These are phyloP conservation scores for Lepisosteus oculatus DNA, from an alignment of 2,113 vertebrate species.

Conservation along the genomic window DNA sequence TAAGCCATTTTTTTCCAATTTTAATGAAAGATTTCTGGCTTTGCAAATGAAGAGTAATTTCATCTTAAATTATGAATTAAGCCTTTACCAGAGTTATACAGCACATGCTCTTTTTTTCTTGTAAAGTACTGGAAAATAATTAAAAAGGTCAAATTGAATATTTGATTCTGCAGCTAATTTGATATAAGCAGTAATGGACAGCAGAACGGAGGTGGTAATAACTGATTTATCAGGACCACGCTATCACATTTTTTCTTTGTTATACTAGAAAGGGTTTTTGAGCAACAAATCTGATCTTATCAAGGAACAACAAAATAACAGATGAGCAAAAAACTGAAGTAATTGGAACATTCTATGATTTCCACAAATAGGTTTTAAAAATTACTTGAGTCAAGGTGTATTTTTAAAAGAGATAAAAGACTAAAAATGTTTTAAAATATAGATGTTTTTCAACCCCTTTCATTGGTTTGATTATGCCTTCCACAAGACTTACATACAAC, in stretches of 20 bases:
- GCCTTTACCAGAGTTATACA: background rate
- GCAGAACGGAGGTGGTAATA: too few species aligned
- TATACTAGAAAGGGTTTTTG: too few species aligned
- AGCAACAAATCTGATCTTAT: too few species aligned
- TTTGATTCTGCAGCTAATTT: background rate
- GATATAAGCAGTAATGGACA: background rate
- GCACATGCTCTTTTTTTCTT: background rate
- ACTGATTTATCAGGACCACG: too few species aligned
- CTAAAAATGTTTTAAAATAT: background rate
- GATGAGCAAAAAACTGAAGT: too few species aligned
- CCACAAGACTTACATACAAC: slow-evolving; percentile 27
- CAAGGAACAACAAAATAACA: too few species aligned
- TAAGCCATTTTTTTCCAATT: background rate
- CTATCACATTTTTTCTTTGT: too few species aligned
- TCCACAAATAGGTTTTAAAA: too few species aligned
- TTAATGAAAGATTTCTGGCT: background rate
- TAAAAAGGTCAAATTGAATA: background rate
- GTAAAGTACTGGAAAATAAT: background rate
- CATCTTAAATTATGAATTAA: background rate
- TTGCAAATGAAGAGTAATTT: background rate
- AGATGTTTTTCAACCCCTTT: background rate
- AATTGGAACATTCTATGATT: too few species aligned
- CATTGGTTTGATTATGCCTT: slow-evolving; percentile 18
- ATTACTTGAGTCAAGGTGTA: too few species aligned
- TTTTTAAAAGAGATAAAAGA: too few species aligned